A percentile compares a stretch with the other conserved stretches of the same genome.
These are phyloP conservation scores for Phalacrocorax carbo DNA, from an alignment of 2,113 vertebrate genomes.

Conservation along the genomic window DNA sequence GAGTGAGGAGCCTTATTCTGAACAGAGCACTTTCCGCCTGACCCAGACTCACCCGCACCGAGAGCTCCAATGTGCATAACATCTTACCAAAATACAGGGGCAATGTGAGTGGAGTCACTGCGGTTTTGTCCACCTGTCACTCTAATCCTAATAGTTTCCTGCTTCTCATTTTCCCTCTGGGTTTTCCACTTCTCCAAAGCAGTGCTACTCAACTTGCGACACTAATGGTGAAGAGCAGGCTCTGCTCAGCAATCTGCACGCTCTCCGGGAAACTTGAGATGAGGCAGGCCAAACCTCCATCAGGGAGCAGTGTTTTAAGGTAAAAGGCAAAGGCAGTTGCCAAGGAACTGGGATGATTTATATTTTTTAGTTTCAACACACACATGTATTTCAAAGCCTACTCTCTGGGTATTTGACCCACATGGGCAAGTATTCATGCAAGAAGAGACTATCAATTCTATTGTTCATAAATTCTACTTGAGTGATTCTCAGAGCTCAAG, in stretches of 20 bases:
- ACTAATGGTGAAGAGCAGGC: background rate
- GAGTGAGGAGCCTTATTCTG: background rate
- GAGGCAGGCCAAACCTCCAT: background rate
- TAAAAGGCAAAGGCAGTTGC: background rate
- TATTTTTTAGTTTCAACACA: background rate
- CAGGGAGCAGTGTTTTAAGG: background rate
- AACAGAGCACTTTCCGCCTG: background rate
- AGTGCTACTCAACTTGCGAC: accelerated
- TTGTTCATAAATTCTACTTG: conserved; percentile 28
- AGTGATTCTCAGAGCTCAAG: conserved; percentile 20
- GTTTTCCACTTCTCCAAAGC: background rate
- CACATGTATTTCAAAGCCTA: background rate
- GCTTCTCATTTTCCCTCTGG: background rate
- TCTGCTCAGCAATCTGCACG: accelerated
- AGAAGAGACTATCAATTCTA: background rate
- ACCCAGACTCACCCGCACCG: background rate
- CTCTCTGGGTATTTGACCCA: conserved; percentile 4
- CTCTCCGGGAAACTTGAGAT: background rate
- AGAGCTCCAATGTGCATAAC: background rate
- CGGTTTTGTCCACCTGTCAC: background rate
- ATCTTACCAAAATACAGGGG: background rate
- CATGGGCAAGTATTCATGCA: background rate
- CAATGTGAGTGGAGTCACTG: background rate
- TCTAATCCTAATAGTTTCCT: background rate
- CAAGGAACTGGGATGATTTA: background rate